phyloP scores from a whole-genome alignment of 2,888 invertebrate species.

The Nipponacmea schrenckii region DNA sequence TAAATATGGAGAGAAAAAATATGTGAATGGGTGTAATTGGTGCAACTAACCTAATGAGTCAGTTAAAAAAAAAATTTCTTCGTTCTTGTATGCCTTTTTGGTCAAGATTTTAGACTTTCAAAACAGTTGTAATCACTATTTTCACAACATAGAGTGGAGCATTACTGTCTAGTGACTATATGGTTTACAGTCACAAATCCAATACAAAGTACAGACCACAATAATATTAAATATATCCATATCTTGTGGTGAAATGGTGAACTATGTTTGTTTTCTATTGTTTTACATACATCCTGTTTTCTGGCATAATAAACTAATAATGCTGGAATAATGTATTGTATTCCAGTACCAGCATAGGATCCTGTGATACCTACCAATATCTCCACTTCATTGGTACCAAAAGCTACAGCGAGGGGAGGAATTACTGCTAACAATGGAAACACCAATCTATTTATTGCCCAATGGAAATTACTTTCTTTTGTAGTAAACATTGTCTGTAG shows the following conservation, averaged over 20 bases:
- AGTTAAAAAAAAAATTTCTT: no score
- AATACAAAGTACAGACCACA: conserved; percentile 87
- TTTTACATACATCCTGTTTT: conserved; percentile 29
- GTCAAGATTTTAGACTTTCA: no score
- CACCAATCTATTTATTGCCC: conserved; percentile 71
- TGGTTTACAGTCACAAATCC: conserved; percentile 85
- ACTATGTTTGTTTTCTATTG: conserved; percentile 76
- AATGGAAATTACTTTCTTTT: conserved; percentile 32
- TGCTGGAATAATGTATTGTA: conserved; percentile 94
- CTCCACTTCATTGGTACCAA: conserved; percentile 84
- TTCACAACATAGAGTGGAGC: not conserved
- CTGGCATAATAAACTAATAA: conserved; percentile 77
- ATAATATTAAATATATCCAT: conserved; percentile 86
- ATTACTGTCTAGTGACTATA: conserved; percentile 48
- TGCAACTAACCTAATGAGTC: no score
- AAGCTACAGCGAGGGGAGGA: conserved; percentile 86
- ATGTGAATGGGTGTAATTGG: no score
- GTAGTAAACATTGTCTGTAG: conserved; percentile 73
- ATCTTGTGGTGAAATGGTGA: conserved; percentile 82
- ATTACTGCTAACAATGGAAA: conserved; percentile 85
- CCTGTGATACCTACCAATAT: conserved; percentile 84
- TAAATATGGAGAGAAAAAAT: no score
- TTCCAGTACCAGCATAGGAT: conserved; percentile 91
- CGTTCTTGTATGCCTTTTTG: no score
- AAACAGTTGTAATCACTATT: no score